phyloP scores from a whole-genome alignment of 2,888 invertebrate genomes.

The Melipona bicolor region DNA sequence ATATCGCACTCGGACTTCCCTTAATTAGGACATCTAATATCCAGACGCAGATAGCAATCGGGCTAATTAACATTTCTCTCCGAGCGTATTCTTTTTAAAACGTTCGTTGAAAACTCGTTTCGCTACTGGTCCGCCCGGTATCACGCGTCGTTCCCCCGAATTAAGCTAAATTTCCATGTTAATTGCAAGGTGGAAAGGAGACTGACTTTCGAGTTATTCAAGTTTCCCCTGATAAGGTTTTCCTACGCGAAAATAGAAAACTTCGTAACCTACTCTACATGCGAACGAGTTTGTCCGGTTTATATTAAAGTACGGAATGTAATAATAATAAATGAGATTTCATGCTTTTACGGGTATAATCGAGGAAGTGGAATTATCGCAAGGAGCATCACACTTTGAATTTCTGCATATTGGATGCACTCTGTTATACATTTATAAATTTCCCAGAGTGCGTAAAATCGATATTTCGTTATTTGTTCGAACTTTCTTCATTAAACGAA shows the following conservation, averaged over 20 bases:
- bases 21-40: constrained; percentile 57
- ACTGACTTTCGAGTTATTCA: neutral
- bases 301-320: neutral
- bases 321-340: too few relatives aligned
- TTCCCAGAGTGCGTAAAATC: too few relatives aligned
- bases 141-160: neutral
- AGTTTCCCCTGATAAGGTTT: neutral
- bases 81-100: neutral
- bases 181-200: constrained; percentile 23
- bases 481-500: too few relatives aligned
- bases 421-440: too few relatives aligned
- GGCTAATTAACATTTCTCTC: constrained; percentile 44
- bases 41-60: constrained; percentile 34
- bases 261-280: neutral
- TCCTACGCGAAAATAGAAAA: neutral
- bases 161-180: neutral
- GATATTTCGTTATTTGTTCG: too few relatives aligned
- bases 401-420: too few relatives aligned
- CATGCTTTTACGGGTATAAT: too few relatives aligned
- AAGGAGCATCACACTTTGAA: too few relatives aligned
- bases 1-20: constrained; percentile 25
- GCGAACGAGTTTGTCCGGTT: neutral
- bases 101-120: constrained; percentile 11
- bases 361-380: too few relatives aligned
- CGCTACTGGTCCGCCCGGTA: neutral